Base-by-base conservation (phyloP, 2,888 invertebrate genomes). In the Apotomis betuletana region DNA sequence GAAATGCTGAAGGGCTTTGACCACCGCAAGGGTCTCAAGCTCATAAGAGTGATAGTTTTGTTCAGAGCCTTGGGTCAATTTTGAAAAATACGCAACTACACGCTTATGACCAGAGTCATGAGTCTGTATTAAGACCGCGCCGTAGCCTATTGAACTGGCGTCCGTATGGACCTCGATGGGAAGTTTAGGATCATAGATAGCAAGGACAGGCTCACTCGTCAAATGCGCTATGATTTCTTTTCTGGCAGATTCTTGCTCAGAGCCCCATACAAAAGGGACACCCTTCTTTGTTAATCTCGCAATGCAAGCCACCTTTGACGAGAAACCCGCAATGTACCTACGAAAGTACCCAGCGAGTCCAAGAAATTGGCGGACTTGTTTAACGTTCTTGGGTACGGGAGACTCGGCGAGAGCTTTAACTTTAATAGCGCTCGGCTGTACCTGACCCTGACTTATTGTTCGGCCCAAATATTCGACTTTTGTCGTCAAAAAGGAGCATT, bases 391-490 rank as follows among this genome's bases (percentile, higher is more conserved):
- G 12, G 60, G 60, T 12, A 5, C 13, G 8, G 60, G 60, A 6
- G 60, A 12, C 41, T 60, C 46, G 5, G 13, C 13, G 6, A 60
- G 13, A 9, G 60, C 46, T 46, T 60, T 5, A 9, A 60, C 46
- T 15, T 60, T 60, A 41, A n/a, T n/a, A n/a, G 46, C 46, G 44
- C 15, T 8, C 5, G 46, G 41, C 41, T 41, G 60, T 46, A n/a
- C n/a, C n/a, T 69, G 69, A 15, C 60, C 69, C 38, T 69, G 46
- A 46, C 46, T 46, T 8, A 46, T 46, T 46, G 46, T 46, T 46
- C 46, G 46, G 46, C 2, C 27, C 27, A 27, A 27, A 27, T 27
- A 27, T 27, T 27, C 27, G 27, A 27, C 27, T 27, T 27, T 27
- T 27, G 27, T 27, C 2, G 27, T 27, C 27, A 27, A 27, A 46